Evolutionary conservation across 2,113 vertebrate species (phyloP), one percentile per base, ranked within the genome.

Genomic region (Sinocyclocheilus maitianheensis): DNA sequence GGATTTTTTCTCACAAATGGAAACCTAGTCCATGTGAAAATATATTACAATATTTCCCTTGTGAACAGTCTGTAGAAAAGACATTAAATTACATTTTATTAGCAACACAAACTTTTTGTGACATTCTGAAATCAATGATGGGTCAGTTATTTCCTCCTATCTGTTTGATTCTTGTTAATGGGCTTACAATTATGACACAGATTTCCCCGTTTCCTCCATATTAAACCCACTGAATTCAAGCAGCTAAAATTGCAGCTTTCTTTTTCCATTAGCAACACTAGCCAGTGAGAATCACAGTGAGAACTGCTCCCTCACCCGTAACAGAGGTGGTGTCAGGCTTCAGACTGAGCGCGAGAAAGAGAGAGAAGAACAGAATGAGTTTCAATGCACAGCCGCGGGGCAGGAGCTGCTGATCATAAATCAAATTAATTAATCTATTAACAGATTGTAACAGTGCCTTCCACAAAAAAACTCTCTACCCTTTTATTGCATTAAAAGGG

Each of bases 401-500:
- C 43, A 82, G 14, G 63, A 78, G 75, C 11, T n/a, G 62, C 75
- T 63, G 72, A 79, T 69, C 30, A 77, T 60, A 80, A 58, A 69
- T 77, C 62, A 55, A 72, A 71, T 55, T 60, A 85, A 85, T 85
- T 24, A 71, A 80, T 72, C 63, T n/a, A 80, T 71, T 80, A 85
- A 80, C 60, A 82, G 43, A 69, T 46, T 26, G 20, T 63, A 63
- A 81, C 37, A 69, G 62, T 69, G 18, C 55, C 37, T 43, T 24
- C 37, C 58, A 80, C 58, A 63, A 1, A 24, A 8, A 67, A 51
- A 34, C 24, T 46, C 40, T 30, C 40, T 48, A 48, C 46, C 40
- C 40, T 43, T 43, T 46, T 2, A 46, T 48, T 48, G 46, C 14
- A 77, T 77, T 58, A 20, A 80, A 80, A 80, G 22, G 30, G 13